phyloP scores from a whole-genome alignment of 1,140 invertebrate genomes.

The Helicoverpa zea region DNA sequence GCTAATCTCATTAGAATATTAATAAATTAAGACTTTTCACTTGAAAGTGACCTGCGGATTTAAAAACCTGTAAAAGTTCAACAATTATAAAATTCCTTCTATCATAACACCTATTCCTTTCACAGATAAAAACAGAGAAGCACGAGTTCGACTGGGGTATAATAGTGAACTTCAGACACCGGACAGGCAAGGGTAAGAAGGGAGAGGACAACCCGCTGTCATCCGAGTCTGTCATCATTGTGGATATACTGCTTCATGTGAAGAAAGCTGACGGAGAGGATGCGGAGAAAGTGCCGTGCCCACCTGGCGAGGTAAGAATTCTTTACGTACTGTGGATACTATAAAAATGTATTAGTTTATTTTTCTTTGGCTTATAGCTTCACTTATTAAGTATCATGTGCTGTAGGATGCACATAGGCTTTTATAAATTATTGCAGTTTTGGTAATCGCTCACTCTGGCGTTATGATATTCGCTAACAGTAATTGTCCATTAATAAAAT shows the following conservation, averaged over 20 bases:
- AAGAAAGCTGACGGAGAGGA: constrained; percentile 88
- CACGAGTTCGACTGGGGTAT: constrained; percentile 98
- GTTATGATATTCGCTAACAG: too few species aligned
- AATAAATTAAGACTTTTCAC: too few species aligned
- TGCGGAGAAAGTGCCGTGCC: constrained; percentile 89
- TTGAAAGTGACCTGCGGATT: too few species aligned
- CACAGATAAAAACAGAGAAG: constrained; percentile 93
- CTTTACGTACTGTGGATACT: too few species aligned
- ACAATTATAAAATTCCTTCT: neutral
- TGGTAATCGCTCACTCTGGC: too few species aligned
- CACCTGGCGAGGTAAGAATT: constrained; percentile 87
- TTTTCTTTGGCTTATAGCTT: too few species aligned
- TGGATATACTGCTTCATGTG: constrained; percentile 95
- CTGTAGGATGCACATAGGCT: too few species aligned
- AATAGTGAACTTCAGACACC: constrained; percentile 96
- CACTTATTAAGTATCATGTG: too few species aligned
- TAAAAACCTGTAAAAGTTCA: neutral
- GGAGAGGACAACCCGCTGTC: constrained; percentile 88
- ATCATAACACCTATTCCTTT: constrained; percentile 46
- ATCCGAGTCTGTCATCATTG: constrained; percentile 89
- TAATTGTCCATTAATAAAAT: too few species aligned
- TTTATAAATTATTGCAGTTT: too few species aligned
- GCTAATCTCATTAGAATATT: too few species aligned
- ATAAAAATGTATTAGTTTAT: too few species aligned
- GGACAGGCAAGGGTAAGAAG: constrained; percentile 84